Percentiles rank a stretch among this genome's conserved stretches.
Evolutionary conservation across 2,113 vertebrate species (phyloP).

Genomic region (Macaca mulatta): DNA sequence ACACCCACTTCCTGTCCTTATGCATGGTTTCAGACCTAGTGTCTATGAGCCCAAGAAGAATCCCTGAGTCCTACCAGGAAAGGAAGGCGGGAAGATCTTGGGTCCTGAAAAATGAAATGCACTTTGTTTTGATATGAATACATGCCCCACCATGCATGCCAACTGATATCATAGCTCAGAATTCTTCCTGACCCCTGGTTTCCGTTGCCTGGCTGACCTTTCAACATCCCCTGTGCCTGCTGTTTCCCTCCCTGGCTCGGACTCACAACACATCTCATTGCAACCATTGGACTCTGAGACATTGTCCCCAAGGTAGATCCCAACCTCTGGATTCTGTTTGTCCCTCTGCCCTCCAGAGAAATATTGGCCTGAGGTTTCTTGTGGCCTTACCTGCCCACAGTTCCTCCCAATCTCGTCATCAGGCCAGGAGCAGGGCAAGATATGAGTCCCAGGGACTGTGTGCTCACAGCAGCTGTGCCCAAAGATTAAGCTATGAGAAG

Average conservation of each 20-base stretch:
- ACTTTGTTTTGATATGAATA: neutral
- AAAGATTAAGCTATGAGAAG: neutral
- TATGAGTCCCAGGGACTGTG: rapidly evolving
- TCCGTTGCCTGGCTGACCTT: neutral
- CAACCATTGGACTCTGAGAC: neutral
- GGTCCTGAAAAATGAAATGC: neutral
- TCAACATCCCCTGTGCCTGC: too few species aligned
- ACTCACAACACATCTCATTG: neutral
- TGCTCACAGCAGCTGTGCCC: too few species aligned
- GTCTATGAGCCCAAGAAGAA: neutral
- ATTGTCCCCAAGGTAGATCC: neutral
- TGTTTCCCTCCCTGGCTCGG: neutral
- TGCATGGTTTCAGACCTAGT: neutral
- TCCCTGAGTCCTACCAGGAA: neutral
- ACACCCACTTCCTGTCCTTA: neutral
- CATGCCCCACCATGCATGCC: neutral
- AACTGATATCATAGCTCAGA: neutral
- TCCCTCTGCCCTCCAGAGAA: neutral
- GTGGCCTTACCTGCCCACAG: neutral
- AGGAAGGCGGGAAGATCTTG: neutral
- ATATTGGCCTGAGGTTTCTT: neutral
- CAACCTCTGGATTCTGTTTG: neutral
- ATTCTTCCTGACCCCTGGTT: neutral
- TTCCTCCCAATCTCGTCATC: neutral
- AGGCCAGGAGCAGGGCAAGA: neutral